A percentile compares a stretch with the other conserved stretches of the same genome.
phyloP scores from a whole-genome alignment of 2,888 invertebrate species.

The Callyntrura sp. region DNA sequence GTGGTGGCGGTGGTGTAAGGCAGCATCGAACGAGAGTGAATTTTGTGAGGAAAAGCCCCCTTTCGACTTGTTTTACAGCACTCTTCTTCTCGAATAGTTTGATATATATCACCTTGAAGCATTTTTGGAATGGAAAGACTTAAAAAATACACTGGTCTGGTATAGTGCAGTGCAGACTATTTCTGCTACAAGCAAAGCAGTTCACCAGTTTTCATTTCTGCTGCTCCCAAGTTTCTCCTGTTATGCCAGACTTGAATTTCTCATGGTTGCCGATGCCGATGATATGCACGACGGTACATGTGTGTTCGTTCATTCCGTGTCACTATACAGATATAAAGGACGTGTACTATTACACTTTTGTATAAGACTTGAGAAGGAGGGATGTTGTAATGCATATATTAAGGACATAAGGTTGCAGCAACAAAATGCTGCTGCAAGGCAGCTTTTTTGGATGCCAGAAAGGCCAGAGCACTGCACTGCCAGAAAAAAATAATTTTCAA shows the following conservation, averaged over 20 bases:
- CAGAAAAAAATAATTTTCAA: conserved; percentile 58
- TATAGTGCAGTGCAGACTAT: conserved; percentile 44
- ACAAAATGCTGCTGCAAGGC: conserved; percentile 66
- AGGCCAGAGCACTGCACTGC: conserved; percentile 72
- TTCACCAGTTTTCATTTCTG: conserved; percentile 53
- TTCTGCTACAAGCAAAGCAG: conserved; percentile 45
- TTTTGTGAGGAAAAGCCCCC: conserved; percentile 73
- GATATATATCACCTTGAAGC: conserved; percentile 34
- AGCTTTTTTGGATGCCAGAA: conserved; percentile 73
- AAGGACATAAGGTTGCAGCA: conserved; percentile 71
- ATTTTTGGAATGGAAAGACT: conserved; percentile 60
- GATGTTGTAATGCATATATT: conserved; percentile 59
- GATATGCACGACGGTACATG: conserved; percentile 36
- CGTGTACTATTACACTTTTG: background rate
- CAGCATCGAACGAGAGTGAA: conserved; percentile 41
- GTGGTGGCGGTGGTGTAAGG: background rate
- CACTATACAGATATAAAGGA: background rate
- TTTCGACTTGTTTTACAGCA: conserved; percentile 58
- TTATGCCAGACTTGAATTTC: conserved; percentile 58
- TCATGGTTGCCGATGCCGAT: conserved; percentile 46
- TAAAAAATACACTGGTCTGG: conserved; percentile 47
- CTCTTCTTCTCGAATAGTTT: conserved; percentile 24
- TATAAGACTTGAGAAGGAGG: conserved; percentile 14
- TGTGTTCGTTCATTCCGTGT: conserved; percentile 8
- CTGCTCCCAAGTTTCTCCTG: conserved; percentile 28